These are phyloP conservation scores for Haliclona indistincta DNA, from an alignment of 37 sponge, comb jelly and placozoan genomes.

Conservation along the genomic window DNA sequence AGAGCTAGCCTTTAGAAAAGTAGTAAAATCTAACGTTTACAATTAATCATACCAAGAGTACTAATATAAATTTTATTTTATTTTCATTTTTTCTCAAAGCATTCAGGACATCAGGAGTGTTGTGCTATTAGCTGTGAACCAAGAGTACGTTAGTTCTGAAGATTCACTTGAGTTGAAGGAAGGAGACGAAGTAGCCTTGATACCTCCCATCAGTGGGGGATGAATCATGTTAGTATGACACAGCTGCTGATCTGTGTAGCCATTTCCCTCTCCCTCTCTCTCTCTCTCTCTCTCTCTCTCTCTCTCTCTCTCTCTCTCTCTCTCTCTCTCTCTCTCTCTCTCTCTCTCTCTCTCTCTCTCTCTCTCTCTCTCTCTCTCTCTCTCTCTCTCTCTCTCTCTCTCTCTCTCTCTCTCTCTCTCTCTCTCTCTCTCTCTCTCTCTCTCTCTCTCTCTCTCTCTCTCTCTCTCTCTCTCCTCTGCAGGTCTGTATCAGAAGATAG, in stretches of 20 bases:
- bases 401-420: constrained; percentile 33
- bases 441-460: constrained; percentile 33
- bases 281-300: constrained; percentile 31
- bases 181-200: constrained; percentile 84
- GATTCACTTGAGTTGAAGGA: constrained; percentile 34
- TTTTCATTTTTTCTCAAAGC: too few relatives aligned
- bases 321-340: constrained; percentile 31
- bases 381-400: constrained; percentile 33
- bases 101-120: constrained; percentile 34
- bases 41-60: too few relatives aligned
- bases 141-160: constrained; percentile 62
- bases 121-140: constrained; percentile 78
- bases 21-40: too few relatives aligned
- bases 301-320: constrained; percentile 25
- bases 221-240: constrained; percentile 19
- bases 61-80: too few relatives aligned
- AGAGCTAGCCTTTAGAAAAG: neutral
- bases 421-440: constrained; percentile 33
- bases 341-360: constrained; percentile 33
- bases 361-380: constrained; percentile 33
- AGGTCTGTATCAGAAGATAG: too few relatives aligned
- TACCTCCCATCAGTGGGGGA: constrained; percentile 97
- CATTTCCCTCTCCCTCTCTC: neutral
- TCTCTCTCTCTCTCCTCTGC: constrained; percentile 31
- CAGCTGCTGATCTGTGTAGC: neutral